These are phyloP conservation scores for Heliornis fulica DNA, from an alignment of 2,113 vertebrate genomes.

Conservation along the genomic window DNA sequence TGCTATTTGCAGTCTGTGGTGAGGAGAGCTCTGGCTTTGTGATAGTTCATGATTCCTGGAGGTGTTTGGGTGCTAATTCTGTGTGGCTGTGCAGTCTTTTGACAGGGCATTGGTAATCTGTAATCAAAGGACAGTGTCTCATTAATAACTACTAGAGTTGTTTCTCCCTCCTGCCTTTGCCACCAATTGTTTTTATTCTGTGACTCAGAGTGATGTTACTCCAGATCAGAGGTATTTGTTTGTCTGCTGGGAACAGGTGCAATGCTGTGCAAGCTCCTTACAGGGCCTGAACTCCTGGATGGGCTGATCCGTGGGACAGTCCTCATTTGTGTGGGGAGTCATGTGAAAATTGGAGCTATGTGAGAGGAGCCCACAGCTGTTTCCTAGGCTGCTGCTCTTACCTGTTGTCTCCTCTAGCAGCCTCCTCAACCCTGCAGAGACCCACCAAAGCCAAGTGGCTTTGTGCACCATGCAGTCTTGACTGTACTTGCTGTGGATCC, in stretches of 20 bases:
- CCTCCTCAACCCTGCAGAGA: neutral
- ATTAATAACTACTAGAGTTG: neutral
- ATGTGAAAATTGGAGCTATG: neutral
- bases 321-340: accelerated
- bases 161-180: neutral
- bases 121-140: conserved; percentile 36
- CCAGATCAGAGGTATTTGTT: neutral
- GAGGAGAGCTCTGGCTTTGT: neutral
- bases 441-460: neutral
- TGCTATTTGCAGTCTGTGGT: neutral
- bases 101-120: neutral
- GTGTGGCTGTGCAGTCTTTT: neutral
- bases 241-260: neutral
- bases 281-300: neutral
- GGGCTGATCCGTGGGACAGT: neutral
- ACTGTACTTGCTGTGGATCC: neutral
- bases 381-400: neutral
- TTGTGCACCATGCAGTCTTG: neutral
- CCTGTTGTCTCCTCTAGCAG: neutral
- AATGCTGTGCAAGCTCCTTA: neutral
- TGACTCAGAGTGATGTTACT: neutral
- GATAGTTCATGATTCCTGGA: neutral
- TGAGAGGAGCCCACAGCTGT: neutral
- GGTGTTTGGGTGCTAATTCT: neutral
- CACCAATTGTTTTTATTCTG: neutral